These are phyloP conservation scores for Pangasius mekongensis DNA, from an alignment of 2,797 vertebrate species.

Conservation along the genomic window DNA sequence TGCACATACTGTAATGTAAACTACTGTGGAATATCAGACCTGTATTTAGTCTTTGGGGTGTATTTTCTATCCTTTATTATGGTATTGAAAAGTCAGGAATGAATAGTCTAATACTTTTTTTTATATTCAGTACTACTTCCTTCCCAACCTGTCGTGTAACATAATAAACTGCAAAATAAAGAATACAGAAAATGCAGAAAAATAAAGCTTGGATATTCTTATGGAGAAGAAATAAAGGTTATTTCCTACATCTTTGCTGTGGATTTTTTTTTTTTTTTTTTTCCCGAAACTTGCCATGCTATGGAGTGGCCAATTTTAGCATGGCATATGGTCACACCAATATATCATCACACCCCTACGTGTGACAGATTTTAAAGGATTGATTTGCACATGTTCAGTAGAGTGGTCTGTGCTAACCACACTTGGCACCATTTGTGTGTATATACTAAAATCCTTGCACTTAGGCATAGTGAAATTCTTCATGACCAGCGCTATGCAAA, in stretches of 20 bases:
- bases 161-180: conserved; percentile 43
- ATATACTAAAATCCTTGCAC: neutral
- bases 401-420: neutral
- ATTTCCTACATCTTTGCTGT: conserved; percentile 33
- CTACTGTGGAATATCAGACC: conserved; percentile 60
- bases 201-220: conserved; percentile 46
- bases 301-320: neutral
- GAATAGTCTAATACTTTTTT: conserved; percentile 53
- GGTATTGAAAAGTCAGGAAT: conserved; percentile 54
- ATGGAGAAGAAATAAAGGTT: conserved; percentile 47
- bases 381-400: neutral
- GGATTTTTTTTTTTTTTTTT: conserved; percentile 23
- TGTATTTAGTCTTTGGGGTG: conserved; percentile 59
- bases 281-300: neutral
- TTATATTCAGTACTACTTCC: conserved; percentile 56
- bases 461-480: neutral
- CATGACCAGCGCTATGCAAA: neutral
- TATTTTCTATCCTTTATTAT: conserved; percentile 64
- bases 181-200: conserved; percentile 13
- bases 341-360: neutral
- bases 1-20: conserved; percentile 64
- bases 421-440: neutral
- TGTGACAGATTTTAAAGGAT: neutral
- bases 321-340: neutral
- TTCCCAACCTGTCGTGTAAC: conserved; percentile 48